These are phyloP conservation scores for Meloidogyne hapla DNA, from an alignment of 1,140 invertebrate genomes.

Conservation along the genomic window DNA sequence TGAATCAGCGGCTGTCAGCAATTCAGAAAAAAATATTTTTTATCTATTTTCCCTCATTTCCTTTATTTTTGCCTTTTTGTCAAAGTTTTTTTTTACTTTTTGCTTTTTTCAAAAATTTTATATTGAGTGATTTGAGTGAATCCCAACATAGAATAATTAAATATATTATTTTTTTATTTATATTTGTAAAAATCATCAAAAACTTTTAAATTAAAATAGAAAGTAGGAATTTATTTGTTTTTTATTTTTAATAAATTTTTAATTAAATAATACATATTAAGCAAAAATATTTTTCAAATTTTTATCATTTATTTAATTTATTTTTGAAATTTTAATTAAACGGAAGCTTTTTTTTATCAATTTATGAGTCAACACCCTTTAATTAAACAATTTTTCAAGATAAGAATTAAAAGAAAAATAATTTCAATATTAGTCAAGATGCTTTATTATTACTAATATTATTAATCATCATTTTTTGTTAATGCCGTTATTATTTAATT, in stretches of 20 bases:
- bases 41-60: background rate
- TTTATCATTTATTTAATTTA: too few relatives aligned
- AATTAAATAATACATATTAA: too few relatives aligned
- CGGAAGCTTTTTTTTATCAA: background rate
- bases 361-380: background rate
- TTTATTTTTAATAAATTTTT: too few relatives aligned
- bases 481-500: background rate
- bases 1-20: conserved; percentile 4
- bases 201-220: too few relatives aligned
- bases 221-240: too few relatives aligned
- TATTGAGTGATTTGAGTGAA: too few relatives aligned
- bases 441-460: background rate
- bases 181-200: too few relatives aligned
- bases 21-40: background rate
- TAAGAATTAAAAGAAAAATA: conserved; percentile 3
- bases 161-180: too few relatives aligned
- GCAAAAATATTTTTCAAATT: too few relatives aligned
- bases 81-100: background rate
- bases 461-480: background rate
- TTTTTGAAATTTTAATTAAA: too few relatives aligned
- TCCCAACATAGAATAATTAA: too few relatives aligned
- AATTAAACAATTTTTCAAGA: background rate
- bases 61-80: background rate
- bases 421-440: background rate
- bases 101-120: background rate